Evolutionary conservation across 2,113 vertebrate genomes (phyloP).

Genomic region (Hemicordylus capensis): DNA sequence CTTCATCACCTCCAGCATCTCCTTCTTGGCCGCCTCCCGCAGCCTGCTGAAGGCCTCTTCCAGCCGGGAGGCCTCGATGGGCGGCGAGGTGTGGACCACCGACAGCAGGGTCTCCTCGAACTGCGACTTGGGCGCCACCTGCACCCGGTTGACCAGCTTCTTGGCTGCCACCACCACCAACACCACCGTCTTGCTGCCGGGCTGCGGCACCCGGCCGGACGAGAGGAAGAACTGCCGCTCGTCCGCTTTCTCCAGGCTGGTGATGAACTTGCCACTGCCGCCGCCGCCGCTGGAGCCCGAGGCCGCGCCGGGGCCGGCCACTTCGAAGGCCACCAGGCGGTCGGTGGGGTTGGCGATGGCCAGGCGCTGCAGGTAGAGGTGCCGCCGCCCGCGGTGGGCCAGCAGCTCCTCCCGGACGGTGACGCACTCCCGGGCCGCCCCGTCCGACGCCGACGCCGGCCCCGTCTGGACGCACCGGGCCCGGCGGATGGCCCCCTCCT

Average conservation of each 20-base stretch:
- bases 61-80: constrained; percentile 75
- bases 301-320: constrained; percentile 49
- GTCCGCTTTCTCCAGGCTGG: constrained; percentile 83
- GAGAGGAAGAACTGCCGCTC: constrained; percentile 87
- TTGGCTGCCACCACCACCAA: constrained; percentile 88
- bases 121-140: constrained; percentile 85
- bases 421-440: constrained; percentile 78
- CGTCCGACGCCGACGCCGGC: constrained; percentile 71
- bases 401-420: constrained; percentile 89
- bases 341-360: constrained; percentile 89
- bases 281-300: no score
- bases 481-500: constrained; percentile 85
- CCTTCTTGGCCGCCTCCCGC: constrained; percentile 84
- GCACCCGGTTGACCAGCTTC: constrained; percentile 81
- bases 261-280: constrained; percentile 72
- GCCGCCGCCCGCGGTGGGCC: constrained; percentile 88
- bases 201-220: constrained; percentile 79
- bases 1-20: constrained; percentile 88
- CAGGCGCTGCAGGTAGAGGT: constrained; percentile 89
- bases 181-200: constrained; percentile 73
- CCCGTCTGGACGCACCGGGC: constrained; percentile 80
- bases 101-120: constrained; percentile 86
- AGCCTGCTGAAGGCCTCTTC: constrained; percentile 84
- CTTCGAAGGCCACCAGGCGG: constrained; percentile 77
- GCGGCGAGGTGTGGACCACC: constrained; percentile 85